Conservation (phyloP, 2,888 invertebrate genomes). For the Synergus laeviventris region DNA sequence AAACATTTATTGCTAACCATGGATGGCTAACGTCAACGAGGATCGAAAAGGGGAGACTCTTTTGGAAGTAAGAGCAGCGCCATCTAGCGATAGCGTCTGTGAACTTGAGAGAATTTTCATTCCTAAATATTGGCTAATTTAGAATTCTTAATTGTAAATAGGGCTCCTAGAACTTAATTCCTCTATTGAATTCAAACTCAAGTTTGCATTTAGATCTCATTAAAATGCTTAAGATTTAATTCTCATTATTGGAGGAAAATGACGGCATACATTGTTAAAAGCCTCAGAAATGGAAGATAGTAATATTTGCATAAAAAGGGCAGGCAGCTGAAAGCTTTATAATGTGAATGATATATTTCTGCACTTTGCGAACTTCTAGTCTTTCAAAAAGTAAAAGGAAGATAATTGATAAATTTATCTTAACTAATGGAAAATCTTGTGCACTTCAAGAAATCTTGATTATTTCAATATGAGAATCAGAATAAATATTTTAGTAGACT, state of each 20-base stretch:
- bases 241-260: not conserved
- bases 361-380: not conserved
- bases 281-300: not conserved
- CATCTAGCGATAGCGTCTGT: not conserved
- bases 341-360: constrained; percentile 12
- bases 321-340: constrained; percentile 11
- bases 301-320: not conserved
- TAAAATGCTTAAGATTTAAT: constrained; percentile 4
- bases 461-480: not conserved
- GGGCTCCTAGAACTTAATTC: not conserved
- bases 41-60: not conserved
- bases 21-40: not conserved
- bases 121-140: no score
- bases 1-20: not conserved
- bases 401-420: not conserved
- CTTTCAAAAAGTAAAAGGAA: not conserved
- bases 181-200: not conserved
- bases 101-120: no score
- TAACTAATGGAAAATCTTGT: not conserved
- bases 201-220: not conserved
- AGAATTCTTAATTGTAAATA: not conserved
- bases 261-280: constrained; percentile 1
- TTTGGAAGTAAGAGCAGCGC: not conserved
- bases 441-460: not conserved
- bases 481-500: constrained; percentile 13